phyloP scores from a whole-genome alignment of 1,140 invertebrate species.

The Stenopsyche tienmushanensis region DNA sequence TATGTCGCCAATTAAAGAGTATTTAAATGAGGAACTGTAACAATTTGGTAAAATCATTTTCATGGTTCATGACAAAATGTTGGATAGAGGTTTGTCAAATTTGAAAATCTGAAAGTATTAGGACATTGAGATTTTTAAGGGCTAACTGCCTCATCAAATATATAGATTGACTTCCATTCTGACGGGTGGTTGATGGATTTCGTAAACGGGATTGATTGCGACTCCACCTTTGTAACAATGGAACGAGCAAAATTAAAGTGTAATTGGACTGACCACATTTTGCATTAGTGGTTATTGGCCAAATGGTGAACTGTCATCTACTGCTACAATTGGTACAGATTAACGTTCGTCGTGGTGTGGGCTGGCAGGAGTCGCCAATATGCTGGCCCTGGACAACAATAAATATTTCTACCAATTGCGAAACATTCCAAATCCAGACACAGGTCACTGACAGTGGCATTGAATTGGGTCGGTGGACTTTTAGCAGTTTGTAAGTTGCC shows the following conservation, averaged over 20 bases:
- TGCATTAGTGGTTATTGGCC: not conserved
- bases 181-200: too few relatives aligned
- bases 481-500: slow-evolving; percentile 37
- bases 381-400: not conserved
- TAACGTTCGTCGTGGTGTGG: not conserved
- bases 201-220: too few relatives aligned
- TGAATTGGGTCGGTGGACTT: slow-evolving; percentile 34
- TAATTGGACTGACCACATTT: not conserved
- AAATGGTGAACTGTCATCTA: not conserved
- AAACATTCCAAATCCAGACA: slow-evolving; percentile 1
- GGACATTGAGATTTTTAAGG: too few relatives aligned
- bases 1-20: too few relatives aligned
- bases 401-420: not conserved
- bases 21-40: too few relatives aligned
- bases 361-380: not conserved
- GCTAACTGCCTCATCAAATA: too few relatives aligned
- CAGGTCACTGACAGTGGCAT: slow-evolving; percentile 26
- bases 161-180: too few relatives aligned
- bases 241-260: not conserved
- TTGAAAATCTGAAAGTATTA: too few relatives aligned
- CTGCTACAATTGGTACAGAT: not conserved
- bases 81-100: too few relatives aligned
- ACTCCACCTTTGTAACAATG: too few relatives aligned
- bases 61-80: too few relatives aligned
- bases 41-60: too few relatives aligned